These are phyloP conservation scores for Sphenodon punctatus DNA, from an alignment of 2,797 vertebrate genomes.

Conservation along the genomic window DNA sequence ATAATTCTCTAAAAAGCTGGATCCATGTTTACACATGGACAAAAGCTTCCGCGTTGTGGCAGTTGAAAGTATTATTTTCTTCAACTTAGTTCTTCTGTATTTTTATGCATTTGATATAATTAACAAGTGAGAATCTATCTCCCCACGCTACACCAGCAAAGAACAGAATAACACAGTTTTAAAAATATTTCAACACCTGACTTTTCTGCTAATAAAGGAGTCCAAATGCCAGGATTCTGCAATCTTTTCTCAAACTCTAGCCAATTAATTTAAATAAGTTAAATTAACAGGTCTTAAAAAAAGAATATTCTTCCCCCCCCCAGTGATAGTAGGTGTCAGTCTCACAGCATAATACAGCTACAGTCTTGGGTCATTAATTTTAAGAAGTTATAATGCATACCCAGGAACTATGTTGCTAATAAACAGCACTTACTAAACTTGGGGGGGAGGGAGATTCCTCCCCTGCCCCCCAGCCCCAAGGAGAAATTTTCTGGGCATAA, in stretches of 20 bases:
- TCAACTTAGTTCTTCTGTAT: slow-evolving; percentile 28
- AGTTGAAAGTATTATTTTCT: slow-evolving; percentile 24
- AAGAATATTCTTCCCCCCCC: slow-evolving; percentile 5
- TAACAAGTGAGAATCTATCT: slow-evolving; percentile 77
- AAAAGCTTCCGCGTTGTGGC: background rate
- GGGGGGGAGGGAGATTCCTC: background rate
- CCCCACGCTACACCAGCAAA: slow-evolving; percentile 64
- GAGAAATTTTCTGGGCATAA: background rate
- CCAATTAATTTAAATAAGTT: slow-evolving; percentile 75
- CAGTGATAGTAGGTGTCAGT: slow-evolving; percentile 48
- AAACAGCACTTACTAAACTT: slow-evolving; percentile 17
- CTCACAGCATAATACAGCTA: slow-evolving; percentile 39
- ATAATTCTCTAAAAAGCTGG: background rate
- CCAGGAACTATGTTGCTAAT: slow-evolving; percentile 27
- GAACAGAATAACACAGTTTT: slow-evolving; percentile 73
- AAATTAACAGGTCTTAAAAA: slow-evolving; percentile 75
- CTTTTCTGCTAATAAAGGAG: slow-evolving; percentile 73
- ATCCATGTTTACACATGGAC: background rate
- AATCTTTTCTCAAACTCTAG: slow-evolving; percentile 55
- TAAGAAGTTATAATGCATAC: slow-evolving; percentile 58
- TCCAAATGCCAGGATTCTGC: slow-evolving; percentile 64
- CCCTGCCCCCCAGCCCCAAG: no score
- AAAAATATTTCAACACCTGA: slow-evolving; percentile 74
- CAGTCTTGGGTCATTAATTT: slow-evolving; percentile 58
- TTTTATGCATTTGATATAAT: slow-evolving; percentile 66